Percentiles rank a stretch among this genome's conserved stretches.
phyloP scores from a whole-genome alignment of 2,888 invertebrate species.

The Thalpophila matura region DNA sequence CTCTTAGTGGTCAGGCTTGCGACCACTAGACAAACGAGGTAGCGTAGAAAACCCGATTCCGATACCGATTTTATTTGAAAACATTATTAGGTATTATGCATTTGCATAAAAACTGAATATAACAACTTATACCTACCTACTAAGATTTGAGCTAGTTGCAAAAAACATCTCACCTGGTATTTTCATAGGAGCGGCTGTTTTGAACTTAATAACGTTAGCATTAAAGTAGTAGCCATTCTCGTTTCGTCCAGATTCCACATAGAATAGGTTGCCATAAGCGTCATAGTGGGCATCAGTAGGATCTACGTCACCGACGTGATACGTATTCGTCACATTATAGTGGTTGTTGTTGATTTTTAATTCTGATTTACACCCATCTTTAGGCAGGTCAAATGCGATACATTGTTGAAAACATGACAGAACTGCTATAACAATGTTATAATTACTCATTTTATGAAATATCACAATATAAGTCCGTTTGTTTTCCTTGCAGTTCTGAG shows the following conservation, averaged over 20 bases:
- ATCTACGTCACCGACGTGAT: conserved; percentile 72
- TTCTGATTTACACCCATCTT: conserved; percentile 70
- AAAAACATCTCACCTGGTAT: conserved; percentile 73
- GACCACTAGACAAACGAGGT: too few species aligned
- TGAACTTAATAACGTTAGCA: conserved; percentile 73
- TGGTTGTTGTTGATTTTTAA: conserved; percentile 77
- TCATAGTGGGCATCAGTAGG: conserved; percentile 83
- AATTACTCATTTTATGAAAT: conserved; percentile 43
- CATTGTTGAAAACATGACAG: conserved; percentile 61
- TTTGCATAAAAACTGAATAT: too few species aligned
- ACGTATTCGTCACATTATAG: conserved; percentile 73
- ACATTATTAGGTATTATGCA: too few species aligned
- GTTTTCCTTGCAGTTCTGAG: neutral
- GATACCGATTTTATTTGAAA: too few species aligned
- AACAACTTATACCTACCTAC: neutral
- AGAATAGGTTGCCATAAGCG: conserved; percentile 80
- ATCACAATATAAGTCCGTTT: neutral
- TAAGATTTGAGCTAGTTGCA: neutral
- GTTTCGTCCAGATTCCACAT: conserved; percentile 74
- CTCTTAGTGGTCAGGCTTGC: too few species aligned
- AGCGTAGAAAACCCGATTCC: too few species aligned
- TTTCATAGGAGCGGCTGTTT: conserved; percentile 68
- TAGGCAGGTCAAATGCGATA: conserved; percentile 78
- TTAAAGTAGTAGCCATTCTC: conserved; percentile 76
- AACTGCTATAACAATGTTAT: conserved; percentile 59